These are phyloP conservation scores for Salminus brasiliensis DNA, from an alignment of 2,113 vertebrate species.

Conservation along the genomic window DNA sequence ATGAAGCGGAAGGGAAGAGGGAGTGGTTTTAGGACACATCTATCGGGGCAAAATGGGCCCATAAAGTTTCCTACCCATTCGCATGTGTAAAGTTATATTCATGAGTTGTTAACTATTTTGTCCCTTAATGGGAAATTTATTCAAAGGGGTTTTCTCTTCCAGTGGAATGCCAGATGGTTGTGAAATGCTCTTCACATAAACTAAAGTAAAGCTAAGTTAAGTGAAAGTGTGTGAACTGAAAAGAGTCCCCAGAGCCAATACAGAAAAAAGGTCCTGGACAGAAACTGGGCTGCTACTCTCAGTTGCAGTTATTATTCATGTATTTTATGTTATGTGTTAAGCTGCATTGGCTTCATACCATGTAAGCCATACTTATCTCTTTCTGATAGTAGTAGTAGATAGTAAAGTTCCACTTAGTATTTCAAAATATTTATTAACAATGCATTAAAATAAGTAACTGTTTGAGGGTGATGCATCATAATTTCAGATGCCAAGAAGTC, in stretches of 20 bases:
- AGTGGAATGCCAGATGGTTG: slow-evolving; percentile 42
- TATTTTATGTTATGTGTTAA: too few relatives aligned
- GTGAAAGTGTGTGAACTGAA: not conserved
- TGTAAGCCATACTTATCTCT: too few relatives aligned
- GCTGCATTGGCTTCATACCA: too few relatives aligned
- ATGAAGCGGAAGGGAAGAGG: slow-evolving; percentile 76
- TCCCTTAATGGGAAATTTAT: slow-evolving; percentile 71
- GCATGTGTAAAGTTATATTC: slow-evolving; percentile 74
- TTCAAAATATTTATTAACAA: too few relatives aligned
- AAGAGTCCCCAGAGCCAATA: not conserved
- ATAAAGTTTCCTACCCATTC: slow-evolving; percentile 68
- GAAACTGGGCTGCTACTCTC: too few relatives aligned
- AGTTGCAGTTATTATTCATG: too few relatives aligned
- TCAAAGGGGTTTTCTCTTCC: slow-evolving; percentile 71
- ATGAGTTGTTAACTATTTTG: slow-evolving; percentile 81
- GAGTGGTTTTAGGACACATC: slow-evolving; percentile 66
- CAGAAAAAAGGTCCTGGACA: too few relatives aligned
- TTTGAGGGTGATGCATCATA: too few relatives aligned
- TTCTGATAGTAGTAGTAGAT: too few relatives aligned
- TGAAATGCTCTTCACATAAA: slow-evolving; percentile 3
- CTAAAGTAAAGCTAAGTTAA: not conserved
- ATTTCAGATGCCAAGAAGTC: too few relatives aligned
- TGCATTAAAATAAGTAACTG: too few relatives aligned
- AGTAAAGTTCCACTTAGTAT: too few relatives aligned
- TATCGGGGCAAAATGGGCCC: slow-evolving; percentile 70